phyloP scores from a whole-genome alignment of 2,888 invertebrate genomes.

The Leptinotarsa rubiginosa region DNA sequence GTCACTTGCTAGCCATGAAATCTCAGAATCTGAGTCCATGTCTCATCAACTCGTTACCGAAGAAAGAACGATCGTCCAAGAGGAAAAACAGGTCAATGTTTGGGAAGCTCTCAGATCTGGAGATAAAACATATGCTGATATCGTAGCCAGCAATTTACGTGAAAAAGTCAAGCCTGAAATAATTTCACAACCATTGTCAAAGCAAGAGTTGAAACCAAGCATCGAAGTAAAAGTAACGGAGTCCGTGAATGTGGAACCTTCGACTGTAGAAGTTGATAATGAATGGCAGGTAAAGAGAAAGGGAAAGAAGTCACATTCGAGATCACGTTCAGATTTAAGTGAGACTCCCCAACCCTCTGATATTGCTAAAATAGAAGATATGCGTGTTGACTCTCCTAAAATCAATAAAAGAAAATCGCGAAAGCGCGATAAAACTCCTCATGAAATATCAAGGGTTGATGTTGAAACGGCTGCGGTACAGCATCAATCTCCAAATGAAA shows the following conservation, averaged over 20 bases:
- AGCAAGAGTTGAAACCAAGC: constrained; percentile 40
- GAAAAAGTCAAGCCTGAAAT: constrained; percentile 51
- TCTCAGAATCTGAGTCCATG: constrained; percentile 14
- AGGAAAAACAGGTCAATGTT: constrained; percentile 60
- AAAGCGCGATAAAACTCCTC: constrained; percentile 37
- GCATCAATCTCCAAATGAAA: neutral
- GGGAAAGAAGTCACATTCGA: constrained; percentile 69
- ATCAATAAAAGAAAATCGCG: constrained; percentile 29
- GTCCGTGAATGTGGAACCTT: constrained; percentile 54
- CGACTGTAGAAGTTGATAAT: constrained; percentile 56
- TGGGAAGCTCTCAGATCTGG: constrained; percentile 68
- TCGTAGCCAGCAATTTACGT: constrained; percentile 69
- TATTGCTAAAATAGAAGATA: constrained; percentile 22
- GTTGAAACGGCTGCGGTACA: neutral
- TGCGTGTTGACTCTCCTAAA: constrained; percentile 26
- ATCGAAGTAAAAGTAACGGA: constrained; percentile 54
- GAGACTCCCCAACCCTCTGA: neutral
- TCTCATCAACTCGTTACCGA: neutral
- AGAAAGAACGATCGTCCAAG: neutral
- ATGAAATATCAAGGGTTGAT: neutral
- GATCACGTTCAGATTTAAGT: constrained; percentile 65
- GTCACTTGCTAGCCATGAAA: neutral
- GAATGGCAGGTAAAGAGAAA: constrained; percentile 68
- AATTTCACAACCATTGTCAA: neutral
- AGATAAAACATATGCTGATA: constrained; percentile 79